Evolutionary conservation across 2,888 invertebrate species (phyloP).

Genomic region (Strigamia transsilvanica): DNA sequence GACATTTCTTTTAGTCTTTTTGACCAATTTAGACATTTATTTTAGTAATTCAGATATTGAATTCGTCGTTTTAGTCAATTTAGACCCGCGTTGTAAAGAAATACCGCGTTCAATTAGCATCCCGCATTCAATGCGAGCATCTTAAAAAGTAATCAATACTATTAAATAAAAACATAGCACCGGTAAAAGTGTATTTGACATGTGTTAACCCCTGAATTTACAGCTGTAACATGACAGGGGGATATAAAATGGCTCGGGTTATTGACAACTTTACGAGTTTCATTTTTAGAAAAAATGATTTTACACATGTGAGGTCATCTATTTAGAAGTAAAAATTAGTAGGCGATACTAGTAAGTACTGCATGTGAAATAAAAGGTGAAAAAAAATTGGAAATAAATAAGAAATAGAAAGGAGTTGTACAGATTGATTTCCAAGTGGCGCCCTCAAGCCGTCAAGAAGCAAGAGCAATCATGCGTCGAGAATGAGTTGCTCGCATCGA

Average conservation of each 20-base stretch:
- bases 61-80: no score
- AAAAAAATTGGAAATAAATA: background rate
- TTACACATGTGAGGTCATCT: no score
- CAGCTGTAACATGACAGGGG: background rate
- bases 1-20: no score
- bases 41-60: no score
- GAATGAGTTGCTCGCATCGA: slow-evolving; percentile 35
- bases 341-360: background rate
- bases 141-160: background rate
- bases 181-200: background rate
- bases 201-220: background rate
- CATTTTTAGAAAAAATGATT: no score
- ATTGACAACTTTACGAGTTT: background rate
- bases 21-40: no score
- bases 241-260: background rate
- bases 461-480: slow-evolving; percentile 35
- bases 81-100: no score
- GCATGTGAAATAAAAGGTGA: background rate
- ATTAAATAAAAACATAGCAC: background rate
- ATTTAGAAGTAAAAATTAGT: background rate
- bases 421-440: slow-evolving; percentile 34
- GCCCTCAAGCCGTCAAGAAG: slow-evolving; percentile 33
- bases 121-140: no score
- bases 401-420: background rate
- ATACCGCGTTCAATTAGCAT: no score